Conservation (phyloP, 2,113 vertebrate species). For the Microtus montanus region DNA sequence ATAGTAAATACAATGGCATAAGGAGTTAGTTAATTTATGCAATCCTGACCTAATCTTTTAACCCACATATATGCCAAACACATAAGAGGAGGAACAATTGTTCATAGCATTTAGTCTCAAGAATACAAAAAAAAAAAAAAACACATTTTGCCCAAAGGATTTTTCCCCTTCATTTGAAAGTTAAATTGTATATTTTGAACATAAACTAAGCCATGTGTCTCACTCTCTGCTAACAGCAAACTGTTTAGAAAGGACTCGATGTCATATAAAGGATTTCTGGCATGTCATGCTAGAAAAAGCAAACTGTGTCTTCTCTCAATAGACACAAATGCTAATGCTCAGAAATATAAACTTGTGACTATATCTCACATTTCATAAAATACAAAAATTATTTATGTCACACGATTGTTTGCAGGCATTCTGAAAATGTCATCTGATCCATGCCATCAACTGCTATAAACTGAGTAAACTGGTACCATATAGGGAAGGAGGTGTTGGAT, state of each 20-base stretch:
- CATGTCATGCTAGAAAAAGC: slow-evolving; percentile 52
- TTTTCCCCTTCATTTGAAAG: slow-evolving; percentile 72
- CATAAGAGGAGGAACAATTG: slow-evolving; percentile 28
- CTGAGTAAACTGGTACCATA: background rate
- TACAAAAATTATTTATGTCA: background rate
- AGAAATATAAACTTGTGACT: slow-evolving; percentile 9
- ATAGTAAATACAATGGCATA: slow-evolving; percentile 42
- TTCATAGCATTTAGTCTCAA: slow-evolving; percentile 19
- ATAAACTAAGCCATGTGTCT: slow-evolving; percentile 77
- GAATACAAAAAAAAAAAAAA: slow-evolving; percentile 48
- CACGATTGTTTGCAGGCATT: background rate
- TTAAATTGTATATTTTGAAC: slow-evolving; percentile 74
- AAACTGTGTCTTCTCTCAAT: slow-evolving; percentile 33
- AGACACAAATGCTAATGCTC: slow-evolving; percentile 13
- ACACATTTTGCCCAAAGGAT: slow-evolving; percentile 61
- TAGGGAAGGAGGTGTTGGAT: background rate
- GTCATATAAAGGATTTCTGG: slow-evolving; percentile 52
- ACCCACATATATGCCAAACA: slow-evolving; percentile 22
- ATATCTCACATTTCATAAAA: slow-evolving; percentile 17
- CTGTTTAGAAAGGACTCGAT: slow-evolving; percentile 56
- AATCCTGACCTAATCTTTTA: slow-evolving; percentile 52
- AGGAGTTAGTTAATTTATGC: slow-evolving; percentile 24
- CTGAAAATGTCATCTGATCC: background rate
- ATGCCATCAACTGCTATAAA: background rate
- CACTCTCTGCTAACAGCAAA: slow-evolving; percentile 54